phyloP scores from a whole-genome alignment of 2,888 invertebrate genomes.

The Drosophila pullipes region DNA sequence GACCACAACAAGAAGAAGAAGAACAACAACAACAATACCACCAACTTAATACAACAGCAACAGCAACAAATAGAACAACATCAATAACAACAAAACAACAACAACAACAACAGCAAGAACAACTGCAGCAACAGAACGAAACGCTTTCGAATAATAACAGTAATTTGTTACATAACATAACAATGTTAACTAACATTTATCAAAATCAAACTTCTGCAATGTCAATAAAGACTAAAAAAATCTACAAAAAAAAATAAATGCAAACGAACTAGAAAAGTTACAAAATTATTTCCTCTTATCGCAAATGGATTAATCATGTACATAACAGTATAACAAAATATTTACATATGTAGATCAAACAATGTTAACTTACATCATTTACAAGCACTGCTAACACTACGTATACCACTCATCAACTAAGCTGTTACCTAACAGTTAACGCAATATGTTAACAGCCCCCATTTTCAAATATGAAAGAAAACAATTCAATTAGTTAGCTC shows the following conservation, averaged over 20 bases:
- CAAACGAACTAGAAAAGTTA: slow-evolving; percentile 82
- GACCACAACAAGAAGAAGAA: slow-evolving; percentile 48
- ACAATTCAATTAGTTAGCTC: slow-evolving; percentile 11
- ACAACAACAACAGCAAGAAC: slow-evolving; percentile 76
- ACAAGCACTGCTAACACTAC: background rate
- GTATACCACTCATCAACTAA: background rate
- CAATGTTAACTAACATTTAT: slow-evolving; percentile 58
- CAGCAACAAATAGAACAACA: slow-evolving; percentile 59
- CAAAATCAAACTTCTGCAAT: slow-evolving; percentile 73
- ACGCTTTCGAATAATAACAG: slow-evolving; percentile 78
- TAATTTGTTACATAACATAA: slow-evolving; percentile 69
- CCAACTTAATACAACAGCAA: slow-evolving; percentile 56
- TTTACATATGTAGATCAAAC: background rate
- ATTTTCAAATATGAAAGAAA: slow-evolving; percentile 4
- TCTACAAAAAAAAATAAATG: slow-evolving; percentile 70
- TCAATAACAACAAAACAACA: slow-evolving; percentile 55
- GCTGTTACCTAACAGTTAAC: background rate
- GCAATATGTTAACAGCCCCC: background rate
- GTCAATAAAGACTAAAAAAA: slow-evolving; percentile 81
- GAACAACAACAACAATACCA: slow-evolving; percentile 29
- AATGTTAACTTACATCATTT: background rate
- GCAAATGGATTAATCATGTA: background rate
- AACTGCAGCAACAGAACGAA: slow-evolving; percentile 83
- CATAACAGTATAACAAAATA: background rate
- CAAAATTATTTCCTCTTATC: slow-evolving; percentile 28